A percentile compares a stretch with the other conserved stretches of the same genome.
These are phyloP conservation scores for Campylorhamphus procurvoides DNA, from an alignment of 2,113 vertebrate genomes.

Conservation along the genomic window DNA sequence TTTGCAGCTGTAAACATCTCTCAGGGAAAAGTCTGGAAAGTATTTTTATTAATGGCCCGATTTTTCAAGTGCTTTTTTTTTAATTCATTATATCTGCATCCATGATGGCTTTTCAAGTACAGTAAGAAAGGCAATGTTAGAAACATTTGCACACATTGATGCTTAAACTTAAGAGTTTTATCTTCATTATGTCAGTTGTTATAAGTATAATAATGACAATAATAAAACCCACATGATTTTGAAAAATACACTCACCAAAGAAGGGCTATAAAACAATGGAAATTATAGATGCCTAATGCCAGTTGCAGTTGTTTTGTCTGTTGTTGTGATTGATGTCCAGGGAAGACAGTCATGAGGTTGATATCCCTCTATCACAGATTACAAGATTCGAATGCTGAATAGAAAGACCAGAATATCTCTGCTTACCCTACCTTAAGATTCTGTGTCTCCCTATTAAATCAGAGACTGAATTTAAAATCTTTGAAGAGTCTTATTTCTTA, in stretches of 20 bases:
- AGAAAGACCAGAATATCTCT: not conserved
- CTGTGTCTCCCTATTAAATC: not conserved
- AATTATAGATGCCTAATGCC: not conserved
- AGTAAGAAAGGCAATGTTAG: not conserved
- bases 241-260: not conserved
- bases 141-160: not conserved
- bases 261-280: not conserved
- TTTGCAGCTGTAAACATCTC: conserved; percentile 37
- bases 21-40: conserved; percentile 6
- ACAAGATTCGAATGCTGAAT: not conserved
- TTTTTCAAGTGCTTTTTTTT: not conserved
- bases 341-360: not conserved
- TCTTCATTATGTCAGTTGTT: not conserved
- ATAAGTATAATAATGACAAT: not conserved
- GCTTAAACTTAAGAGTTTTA: not conserved
- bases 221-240: not conserved
- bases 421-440: not conserved
- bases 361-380: not conserved
- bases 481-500: not conserved
- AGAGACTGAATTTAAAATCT: not conserved
- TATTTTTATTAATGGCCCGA: not conserved
- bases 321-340: not conserved
- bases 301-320: not conserved
- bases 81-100: not conserved
- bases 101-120: not conserved